Evolutionary conservation across 2,797 vertebrate species (phyloP), one percentile per base, ranked within the genome.

Genomic region (Harpagifer antarcticus): DNA sequence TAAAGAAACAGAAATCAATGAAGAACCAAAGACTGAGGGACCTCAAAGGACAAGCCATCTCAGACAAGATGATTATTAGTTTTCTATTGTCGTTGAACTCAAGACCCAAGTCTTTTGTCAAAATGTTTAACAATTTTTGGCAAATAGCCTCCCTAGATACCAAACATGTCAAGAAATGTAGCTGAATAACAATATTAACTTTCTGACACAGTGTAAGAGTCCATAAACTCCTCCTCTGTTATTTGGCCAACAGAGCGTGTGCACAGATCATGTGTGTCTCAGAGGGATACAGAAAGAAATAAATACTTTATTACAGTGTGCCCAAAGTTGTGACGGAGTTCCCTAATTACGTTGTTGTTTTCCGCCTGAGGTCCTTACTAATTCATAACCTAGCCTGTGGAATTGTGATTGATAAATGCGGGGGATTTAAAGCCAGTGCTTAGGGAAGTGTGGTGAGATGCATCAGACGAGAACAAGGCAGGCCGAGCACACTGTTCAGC

Each of bases 331-430:
- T 74, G 82, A 83, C 82, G 70, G 68, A 88, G 79, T 72, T 84
- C 67, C 50, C 71, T 89, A 91, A 90, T 91, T 88, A 90, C 79
- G 81, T 72, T 86, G 82, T 82, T 91, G 84, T 90, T 91, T 87
- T 88, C 62, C 67, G 62, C 72, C 81, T 75, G 75, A 88, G 79
- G 77, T 81, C 74, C 60, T 63, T 80, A 66, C 86, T 91, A 86
- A 91, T 90, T 88, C 77, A 78, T 82, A 83, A 89, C 81, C 63
- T 80, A n/a, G 79, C 84, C 84, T 47, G 64, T 78, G 76, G 82
- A 84, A 83, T 47, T 84, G 67, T 75, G 66, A 53, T 8, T 45
- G 76, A 84, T 84, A 85, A 85, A 86, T 62, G 70, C 62, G 20
- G 44, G 40, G 72, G 74, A 76, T 78, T 92, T 60, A 43, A 61